phyloP scores from a whole-genome alignment of 2,888 invertebrate species.

The Thumatha senex region DNA sequence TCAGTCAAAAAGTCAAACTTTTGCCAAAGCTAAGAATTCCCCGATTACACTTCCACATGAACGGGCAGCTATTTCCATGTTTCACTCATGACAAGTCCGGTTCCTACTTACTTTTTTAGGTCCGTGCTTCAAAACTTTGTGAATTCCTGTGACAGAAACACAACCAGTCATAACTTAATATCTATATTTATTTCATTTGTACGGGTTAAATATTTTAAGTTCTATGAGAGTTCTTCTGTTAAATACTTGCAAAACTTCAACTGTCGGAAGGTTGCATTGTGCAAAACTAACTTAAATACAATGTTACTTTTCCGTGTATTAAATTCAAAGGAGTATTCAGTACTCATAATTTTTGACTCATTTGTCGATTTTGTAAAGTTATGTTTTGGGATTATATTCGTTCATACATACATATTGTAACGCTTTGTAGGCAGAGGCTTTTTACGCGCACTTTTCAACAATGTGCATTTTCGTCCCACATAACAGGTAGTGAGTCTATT shows the following conservation, averaged over 20 bases:
- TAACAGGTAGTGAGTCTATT: too few relatives aligned
- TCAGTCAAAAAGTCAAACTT: too few relatives aligned
- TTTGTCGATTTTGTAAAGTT: slow-evolving; percentile 38
- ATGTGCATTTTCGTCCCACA: too few relatives aligned
- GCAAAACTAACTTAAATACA: slow-evolving; percentile 40
- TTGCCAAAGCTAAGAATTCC: too few relatives aligned
- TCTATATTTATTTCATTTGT: slow-evolving; percentile 10
- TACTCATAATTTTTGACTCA: slow-evolving; percentile 50
- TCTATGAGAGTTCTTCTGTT: slow-evolving; percentile 19
- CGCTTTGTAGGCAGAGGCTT: too few relatives aligned
- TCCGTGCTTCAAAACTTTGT: slow-evolving; percentile 47
- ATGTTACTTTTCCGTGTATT: slow-evolving; percentile 51
- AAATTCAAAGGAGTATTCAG: slow-evolving; percentile 58
- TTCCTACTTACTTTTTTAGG: too few relatives aligned
- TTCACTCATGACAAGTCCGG: slow-evolving; percentile 22
- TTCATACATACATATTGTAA: too few relatives aligned
- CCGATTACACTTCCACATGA: too few relatives aligned
- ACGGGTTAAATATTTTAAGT: slow-evolving; percentile 18
- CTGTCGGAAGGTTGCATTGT: slow-evolving; percentile 37
- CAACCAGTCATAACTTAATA: slow-evolving; percentile 9
- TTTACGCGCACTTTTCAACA: too few relatives aligned
- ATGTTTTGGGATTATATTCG: slow-evolving; percentile 20
- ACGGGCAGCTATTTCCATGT: too few relatives aligned
- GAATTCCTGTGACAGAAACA: slow-evolving; percentile 43
- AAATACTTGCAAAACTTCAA: slow-evolving; percentile 27